Conservation (phyloP, 2,888 invertebrate genomes). For the Timema podura region DNA sequence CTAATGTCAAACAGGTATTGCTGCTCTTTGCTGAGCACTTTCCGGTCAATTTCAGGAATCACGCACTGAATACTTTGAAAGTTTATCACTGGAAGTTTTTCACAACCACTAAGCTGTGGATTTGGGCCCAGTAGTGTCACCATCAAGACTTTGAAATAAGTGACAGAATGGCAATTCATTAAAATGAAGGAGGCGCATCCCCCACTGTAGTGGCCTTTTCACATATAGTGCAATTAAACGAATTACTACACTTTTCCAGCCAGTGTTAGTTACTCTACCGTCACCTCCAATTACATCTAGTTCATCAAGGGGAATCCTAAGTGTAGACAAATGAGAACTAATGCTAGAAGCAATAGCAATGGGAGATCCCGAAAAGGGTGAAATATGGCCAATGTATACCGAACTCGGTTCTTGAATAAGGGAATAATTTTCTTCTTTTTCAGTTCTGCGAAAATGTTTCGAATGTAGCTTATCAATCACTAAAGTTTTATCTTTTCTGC, state of each 20-base stretch:
- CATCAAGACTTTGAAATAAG: constrained; percentile 26
- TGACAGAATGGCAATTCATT: constrained; percentile 29
- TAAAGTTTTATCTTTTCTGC: too few species aligned
- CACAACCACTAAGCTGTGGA: constrained; percentile 24
- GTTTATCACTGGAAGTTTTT: constrained; percentile 26
- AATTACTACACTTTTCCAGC: constrained; percentile 26
- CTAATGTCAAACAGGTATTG: constrained; percentile 28
- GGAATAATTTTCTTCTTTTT: constrained; percentile 11
- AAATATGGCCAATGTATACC: constrained; percentile 6
- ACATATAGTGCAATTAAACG: constrained; percentile 23
- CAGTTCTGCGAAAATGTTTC: background rate
- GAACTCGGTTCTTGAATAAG: constrained; percentile 7
- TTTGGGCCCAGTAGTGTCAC: constrained; percentile 27
- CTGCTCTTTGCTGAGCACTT: constrained; percentile 25
- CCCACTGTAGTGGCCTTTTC: constrained; percentile 27
- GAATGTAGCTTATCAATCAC: too few species aligned
- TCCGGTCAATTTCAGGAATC: constrained; percentile 7
- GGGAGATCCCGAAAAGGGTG: constrained; percentile 8
- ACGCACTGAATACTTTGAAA: constrained; percentile 24
- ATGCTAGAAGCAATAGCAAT: constrained; percentile 9
- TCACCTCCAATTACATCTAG: constrained; percentile 29
- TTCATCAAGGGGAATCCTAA: constrained; percentile 20
- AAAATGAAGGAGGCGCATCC: constrained; percentile 23
- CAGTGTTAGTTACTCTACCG: constrained; percentile 28
- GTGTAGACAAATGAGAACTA: too few species aligned